Percentiles rank a stretch among this genome's conserved stretches.
Evolutionary conservation across 1,140 invertebrate genomes (phyloP).

Genomic region (Calephelis nemesis): DNA sequence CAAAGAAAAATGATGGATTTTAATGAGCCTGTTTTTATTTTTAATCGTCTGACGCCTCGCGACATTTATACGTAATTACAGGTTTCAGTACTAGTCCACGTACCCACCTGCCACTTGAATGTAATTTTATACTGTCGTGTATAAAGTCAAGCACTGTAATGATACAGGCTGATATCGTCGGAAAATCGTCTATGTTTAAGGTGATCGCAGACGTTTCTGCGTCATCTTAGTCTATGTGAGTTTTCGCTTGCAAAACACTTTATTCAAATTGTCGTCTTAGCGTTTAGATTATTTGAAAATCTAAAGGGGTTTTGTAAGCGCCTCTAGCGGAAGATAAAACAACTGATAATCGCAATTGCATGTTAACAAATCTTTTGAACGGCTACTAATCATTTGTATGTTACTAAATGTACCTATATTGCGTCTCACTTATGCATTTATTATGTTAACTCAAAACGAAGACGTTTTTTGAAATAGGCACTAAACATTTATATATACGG

Average conservation of each 20-base stretch:
- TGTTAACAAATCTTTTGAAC: too few species aligned
- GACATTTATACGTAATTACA: slow-evolving; percentile 61
- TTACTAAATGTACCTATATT: too few species aligned
- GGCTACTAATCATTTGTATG: too few species aligned
- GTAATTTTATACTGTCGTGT: slow-evolving; percentile 42
- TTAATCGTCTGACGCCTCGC: slow-evolving; percentile 48
- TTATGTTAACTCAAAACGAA: too few species aligned
- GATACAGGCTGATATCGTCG: slow-evolving; percentile 12
- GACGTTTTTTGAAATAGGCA: too few species aligned
- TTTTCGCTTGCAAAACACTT: not conserved
- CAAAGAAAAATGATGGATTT: slow-evolving; percentile 32
- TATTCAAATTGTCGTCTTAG: too few species aligned
- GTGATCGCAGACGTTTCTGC: not conserved
- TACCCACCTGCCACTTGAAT: slow-evolving; percentile 46
- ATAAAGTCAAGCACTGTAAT: slow-evolving; percentile 27
- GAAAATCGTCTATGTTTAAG: slow-evolving; percentile 1
- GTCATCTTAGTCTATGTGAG: not conserved
- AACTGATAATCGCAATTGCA: too few species aligned
- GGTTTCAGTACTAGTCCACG: slow-evolving; percentile 31
- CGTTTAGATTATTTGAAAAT: too few species aligned
- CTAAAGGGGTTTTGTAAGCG: too few species aligned
- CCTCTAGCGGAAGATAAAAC: too few species aligned
- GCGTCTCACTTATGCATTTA: too few species aligned
- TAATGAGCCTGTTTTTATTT: slow-evolving; percentile 38
- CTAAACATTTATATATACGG: too few species aligned